A percentile compares a stretch with the other conserved stretches of the same genome.
phyloP scores from a whole-genome alignment of 1,140 invertebrate genomes.

The Drosophila burlai region DNA sequence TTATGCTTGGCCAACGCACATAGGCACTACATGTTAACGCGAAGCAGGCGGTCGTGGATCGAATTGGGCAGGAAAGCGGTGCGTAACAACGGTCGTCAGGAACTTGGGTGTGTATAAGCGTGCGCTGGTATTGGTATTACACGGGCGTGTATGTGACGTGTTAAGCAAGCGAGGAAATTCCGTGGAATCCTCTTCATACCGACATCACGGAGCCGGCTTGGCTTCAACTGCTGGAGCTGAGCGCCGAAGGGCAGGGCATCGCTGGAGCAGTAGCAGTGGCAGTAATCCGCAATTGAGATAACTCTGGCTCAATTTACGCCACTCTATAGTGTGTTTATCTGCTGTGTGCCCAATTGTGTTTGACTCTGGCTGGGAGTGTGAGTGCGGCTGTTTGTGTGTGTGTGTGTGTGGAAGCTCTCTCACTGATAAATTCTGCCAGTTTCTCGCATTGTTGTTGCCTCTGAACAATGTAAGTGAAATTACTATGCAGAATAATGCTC shows the following conservation, averaged over 20 bases:
- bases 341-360: conserved; percentile 70
- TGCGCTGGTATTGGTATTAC: conserved; percentile 29
- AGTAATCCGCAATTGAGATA: conserved; percentile 61
- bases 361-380: conserved; percentile 17
- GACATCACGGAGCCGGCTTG: conserved; percentile 33
- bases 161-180: conserved; percentile 63
- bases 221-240: neutral
- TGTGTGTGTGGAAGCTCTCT: conserved; percentile 54
- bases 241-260: neutral
- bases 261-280: conserved; percentile 2
- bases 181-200: conserved; percentile 29
- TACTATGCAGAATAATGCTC: conserved; percentile 83
- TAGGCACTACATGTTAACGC: conserved; percentile 67
- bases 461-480: conserved; percentile 77
- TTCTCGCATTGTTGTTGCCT: conserved; percentile 29
- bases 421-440: conserved; percentile 67
- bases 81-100: conserved; percentile 75
- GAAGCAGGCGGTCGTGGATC: conserved; percentile 46
- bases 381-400: conserved; percentile 33
- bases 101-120: conserved; percentile 70
- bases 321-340: conserved; percentile 56
- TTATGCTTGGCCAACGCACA: conserved; percentile 52
- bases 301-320: conserved; percentile 79
- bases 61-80: conserved; percentile 58
- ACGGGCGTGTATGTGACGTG: conserved; percentile 79